Base-by-base conservation (phyloP, 2,113 vertebrate genomes). In the Cephalopterus ornatus region DNA sequence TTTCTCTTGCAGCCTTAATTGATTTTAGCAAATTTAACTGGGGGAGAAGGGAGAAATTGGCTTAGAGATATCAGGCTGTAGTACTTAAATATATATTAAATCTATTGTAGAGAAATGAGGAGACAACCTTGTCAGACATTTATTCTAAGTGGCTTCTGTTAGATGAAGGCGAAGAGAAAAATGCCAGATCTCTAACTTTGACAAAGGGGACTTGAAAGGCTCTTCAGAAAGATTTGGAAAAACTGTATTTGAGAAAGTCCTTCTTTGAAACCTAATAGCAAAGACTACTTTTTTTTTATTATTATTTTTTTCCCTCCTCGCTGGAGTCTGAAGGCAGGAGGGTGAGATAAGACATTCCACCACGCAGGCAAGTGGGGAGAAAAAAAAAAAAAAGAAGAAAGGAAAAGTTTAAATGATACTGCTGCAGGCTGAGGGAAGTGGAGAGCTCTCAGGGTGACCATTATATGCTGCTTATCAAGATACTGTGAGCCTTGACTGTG, bases 281-380 rank as follows among this genome's bases (percentile, higher is more conserved):
- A 92, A 93, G 14, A 44, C 11, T 9, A n/a, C 14, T 28, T 49
- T 7, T 41, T 46, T 41, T 49, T 26, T 42, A n/a, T n/a, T n/a
- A n/a, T n/a, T n/a, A n/a, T 6, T 24, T 14, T 24, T 24, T 49
- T 42, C 32, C 24, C 47, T 56, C 18, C 46, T 90, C 75, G 79
- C 81, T 4, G 3, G 66, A 78, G 28, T 82, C 80, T 56, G 35
- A 61, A 95, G 53, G 78, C 80, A 65, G 55, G 77, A 89, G 81
- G 28, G 62, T 11, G 23, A 94, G 93, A 95, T 94, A 96, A 97
- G 94, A 33, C 74, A 91, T 96, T 95, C 95, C 85, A 62, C 81
- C 89, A 79, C 6, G 4, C 58, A 95, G 10, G 2, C 80, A 96
- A 93, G 77, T 23, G 39, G 20, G 7, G 12, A 0, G 14, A 27